Base-by-base conservation (phyloP, 2,888 invertebrate species). In the Pseudococcus viburni region DNA sequence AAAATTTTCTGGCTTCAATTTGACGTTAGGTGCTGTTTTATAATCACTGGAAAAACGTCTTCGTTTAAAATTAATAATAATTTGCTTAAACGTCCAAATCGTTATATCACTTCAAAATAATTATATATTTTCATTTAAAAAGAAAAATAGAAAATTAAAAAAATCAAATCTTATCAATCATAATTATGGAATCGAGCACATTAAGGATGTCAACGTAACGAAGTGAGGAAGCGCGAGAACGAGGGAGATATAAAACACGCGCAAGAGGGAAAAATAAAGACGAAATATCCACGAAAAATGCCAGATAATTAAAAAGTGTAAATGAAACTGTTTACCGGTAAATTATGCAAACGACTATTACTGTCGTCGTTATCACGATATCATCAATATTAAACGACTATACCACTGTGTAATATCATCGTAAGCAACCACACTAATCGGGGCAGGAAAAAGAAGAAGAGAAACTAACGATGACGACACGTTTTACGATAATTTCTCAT, bases 271-370 rank as follows among this genome's bases (percentile, higher is more conserved):
- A 26, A 33, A 22, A 26, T 3, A 73, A 73, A 26, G 68, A 33
- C 22, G 15, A 73, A 73, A 73, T 33, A 33, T 42, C n/a, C n/a
- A 33, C n/a, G 80, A 80, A 80, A 42, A 42, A 42, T 26, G 80
- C 42, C n/a, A 80, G 80, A 80, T 80, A 80, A 73, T 80, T 80
- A 80, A 80, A 80, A 80, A 80, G 80, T 73, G 68, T 80, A 80
- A 80, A 80, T 80, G 80, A 80, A 80, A 80, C 80, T 42, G 80
- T 42, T 80, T 80, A 80, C 80, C 80, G 80, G 17, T 80, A n/a
- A 80, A 80, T 80, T 80, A 80, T 80, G 80, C 80, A 80, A 80
- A 80, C 80, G 80, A 80, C 80, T 17, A 80, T 80, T 80, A 42
- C 80, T 19, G 80, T 80, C 39, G 42, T 80, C 80, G 80, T 33